These are phyloP conservation scores for Orestias chungarensis DNA, from an alignment of 2,797 vertebrate species.

Conservation along the genomic window DNA sequence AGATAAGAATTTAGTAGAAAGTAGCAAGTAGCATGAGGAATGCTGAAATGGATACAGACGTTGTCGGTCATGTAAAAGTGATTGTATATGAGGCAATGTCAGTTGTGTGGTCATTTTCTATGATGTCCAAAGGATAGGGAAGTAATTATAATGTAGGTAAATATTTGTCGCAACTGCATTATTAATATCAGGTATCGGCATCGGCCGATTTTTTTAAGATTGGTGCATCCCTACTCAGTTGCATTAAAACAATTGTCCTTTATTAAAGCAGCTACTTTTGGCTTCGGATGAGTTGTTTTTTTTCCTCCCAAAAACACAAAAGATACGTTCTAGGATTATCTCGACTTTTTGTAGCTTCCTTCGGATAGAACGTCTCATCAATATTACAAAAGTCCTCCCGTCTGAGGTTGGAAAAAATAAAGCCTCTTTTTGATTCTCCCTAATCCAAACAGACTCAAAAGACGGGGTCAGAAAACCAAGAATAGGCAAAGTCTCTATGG, in stretches of 20 bases:
- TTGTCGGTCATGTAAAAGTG: too few species aligned
- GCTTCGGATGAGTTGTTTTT: background rate
- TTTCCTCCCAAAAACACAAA: background rate
- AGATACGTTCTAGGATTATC: slow-evolving; percentile 28
- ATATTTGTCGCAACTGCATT: too few species aligned
- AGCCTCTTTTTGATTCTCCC: slow-evolving; percentile 6
- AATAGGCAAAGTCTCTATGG: slow-evolving; percentile 49
- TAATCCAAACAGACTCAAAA: slow-evolving; percentile 45
- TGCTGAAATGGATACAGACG: background rate
- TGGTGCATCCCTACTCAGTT: too few species aligned
- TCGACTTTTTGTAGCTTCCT: slow-evolving; percentile 4
- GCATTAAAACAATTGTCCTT: background rate
- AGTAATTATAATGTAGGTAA: too few species aligned
- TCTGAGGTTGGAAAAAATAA: slow-evolving; percentile 33
- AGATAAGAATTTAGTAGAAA: background rate
- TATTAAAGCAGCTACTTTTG: too few species aligned
- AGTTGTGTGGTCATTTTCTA: too few species aligned
- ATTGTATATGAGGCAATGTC: too few species aligned
- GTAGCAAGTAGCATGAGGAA: background rate
- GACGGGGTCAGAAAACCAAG: slow-evolving; percentile 21
- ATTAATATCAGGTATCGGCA: too few species aligned
- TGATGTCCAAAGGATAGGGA: too few species aligned
- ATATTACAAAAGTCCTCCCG: slow-evolving; percentile 20
- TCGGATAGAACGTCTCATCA: background rate
- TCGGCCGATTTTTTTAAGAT: too few species aligned